Base-by-base conservation (phyloP, 2,888 invertebrate species). In the Pardosa pseudoannulata region DNA sequence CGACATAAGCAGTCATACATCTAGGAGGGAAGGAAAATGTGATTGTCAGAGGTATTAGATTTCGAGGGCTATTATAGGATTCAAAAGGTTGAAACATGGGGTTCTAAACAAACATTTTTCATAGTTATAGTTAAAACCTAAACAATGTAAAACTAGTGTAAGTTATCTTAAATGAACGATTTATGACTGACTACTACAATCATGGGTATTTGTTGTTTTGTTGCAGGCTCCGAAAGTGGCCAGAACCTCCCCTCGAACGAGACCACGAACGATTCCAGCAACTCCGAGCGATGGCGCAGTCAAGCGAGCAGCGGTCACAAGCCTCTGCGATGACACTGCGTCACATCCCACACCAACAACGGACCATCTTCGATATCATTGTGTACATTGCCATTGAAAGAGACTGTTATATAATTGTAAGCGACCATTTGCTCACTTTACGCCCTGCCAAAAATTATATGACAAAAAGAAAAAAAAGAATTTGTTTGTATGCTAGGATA, bases 301-400 rank as follows among this genome's bases (percentile, higher is more conserved):
- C 67, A 74, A 81, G 56, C 74, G 2, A 41, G 29, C 1, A 81
- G 74, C 16, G 74, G 68, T 1, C 81, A 81, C 56, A 74, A 74
- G 31, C 81, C 81, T 9, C 56, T 81, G 56, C 81, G 81, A 81
- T 81, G 81, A 81, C 81, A 81, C 29, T 73, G 67, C 32, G 67
- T 67, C 19, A 67, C 67, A 1, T 19, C 67, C 23, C 67, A 67
- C 19, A 23, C 67, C 23, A 32, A 67, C 19, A 23, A 67, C 16
- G 67, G 32, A 36, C 36, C 32, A n/a, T 67, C 67, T 19, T 32
- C 67, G 6, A 67, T 36, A 19, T 67, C 67, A 67, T 19, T 32
- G n/a, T 67, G 67, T 67, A 67, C 19, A 67, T 67, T 67, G 67
- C 67, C 67, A 67, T 67, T 67, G 67, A 67, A 36, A 32, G 67